Percentiles rank a stretch among this genome's conserved stretches.
Evolutionary conservation across 2,113 vertebrate species (phyloP).

Genomic region (Hypomesus transpacificus): DNA sequence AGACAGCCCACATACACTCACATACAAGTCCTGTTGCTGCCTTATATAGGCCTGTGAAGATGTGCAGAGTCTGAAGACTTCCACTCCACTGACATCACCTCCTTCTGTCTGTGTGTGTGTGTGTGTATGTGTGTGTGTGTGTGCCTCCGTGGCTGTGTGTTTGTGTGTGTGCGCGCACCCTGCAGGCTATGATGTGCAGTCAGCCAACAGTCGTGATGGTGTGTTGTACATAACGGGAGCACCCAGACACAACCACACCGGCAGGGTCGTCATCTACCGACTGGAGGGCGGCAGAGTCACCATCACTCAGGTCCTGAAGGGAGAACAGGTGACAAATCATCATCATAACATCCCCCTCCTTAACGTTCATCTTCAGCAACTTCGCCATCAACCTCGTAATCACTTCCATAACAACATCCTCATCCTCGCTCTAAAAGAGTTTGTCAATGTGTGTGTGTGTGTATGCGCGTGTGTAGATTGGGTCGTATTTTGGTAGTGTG

Average conservation of each 20-base stretch:
- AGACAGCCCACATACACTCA: slow-evolving; percentile 7
- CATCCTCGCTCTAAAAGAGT: background rate
- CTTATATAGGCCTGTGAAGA: slow-evolving; percentile 54
- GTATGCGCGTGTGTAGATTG: slow-evolving; percentile 74
- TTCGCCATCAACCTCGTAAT: background rate
- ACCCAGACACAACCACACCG: slow-evolving; percentile 92
- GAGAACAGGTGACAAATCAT: slow-evolving; percentile 82
- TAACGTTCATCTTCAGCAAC: background rate
- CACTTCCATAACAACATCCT: background rate
- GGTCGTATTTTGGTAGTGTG: slow-evolving; percentile 93
- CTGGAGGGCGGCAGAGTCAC: slow-evolving; percentile 65
- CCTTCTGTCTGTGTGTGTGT: slow-evolving; percentile 1
- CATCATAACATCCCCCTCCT: background rate
- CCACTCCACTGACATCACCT: slow-evolving; percentile 33
- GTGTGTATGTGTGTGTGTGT: background rate
- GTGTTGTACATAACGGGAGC: slow-evolving; percentile 88
- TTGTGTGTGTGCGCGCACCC: slow-evolving; percentile 15
- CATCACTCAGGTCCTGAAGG: slow-evolving; percentile 81
- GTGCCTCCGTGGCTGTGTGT: background rate
- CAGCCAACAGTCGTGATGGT: slow-evolving; percentile 73
- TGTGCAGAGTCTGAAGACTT: slow-evolving; percentile 44
- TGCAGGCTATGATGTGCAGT: slow-evolving; percentile 89
- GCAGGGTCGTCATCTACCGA: slow-evolving; percentile 85
- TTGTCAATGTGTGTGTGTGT: too few relatives aligned
- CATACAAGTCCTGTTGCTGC: slow-evolving; percentile 24